These are phyloP conservation scores for Drosophila fulvimacula DNA, from an alignment of 2,888 invertebrate genomes.

Conservation along the genomic window DNA sequence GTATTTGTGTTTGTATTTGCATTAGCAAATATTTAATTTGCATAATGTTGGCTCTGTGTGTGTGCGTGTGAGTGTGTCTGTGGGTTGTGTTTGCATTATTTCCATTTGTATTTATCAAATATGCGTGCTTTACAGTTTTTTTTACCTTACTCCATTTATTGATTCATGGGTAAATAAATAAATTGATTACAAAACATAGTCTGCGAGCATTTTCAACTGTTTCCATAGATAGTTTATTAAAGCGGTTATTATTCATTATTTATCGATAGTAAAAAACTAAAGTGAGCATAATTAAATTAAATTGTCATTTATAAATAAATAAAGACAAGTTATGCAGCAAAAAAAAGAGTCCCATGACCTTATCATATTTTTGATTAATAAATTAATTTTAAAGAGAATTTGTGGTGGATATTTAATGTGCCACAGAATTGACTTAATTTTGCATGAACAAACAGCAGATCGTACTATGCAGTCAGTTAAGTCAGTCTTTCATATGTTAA, in stretches of 20 bases:
- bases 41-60: slow-evolving; percentile 72
- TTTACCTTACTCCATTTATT: slow-evolving; percentile 24
- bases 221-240: slow-evolving; percentile 13
- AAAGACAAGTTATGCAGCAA: background rate
- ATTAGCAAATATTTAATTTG: slow-evolving; percentile 73
- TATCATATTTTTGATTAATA: background rate
- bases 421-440: background rate
- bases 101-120: slow-evolving; percentile 62
- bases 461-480: no score
- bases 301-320: slow-evolving; percentile 21
- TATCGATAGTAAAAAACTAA: slow-evolving; percentile 3
- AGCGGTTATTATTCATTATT: slow-evolving; percentile 18
- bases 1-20: slow-evolving; percentile 42
- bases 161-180: slow-evolving; percentile 34
- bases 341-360: background rate
- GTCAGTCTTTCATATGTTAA: no score
- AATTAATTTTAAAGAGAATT: background rate
- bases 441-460: no score
- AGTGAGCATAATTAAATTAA: slow-evolving; percentile 34
- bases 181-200: slow-evolving; percentile 8
- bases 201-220: background rate
- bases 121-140: slow-evolving; percentile 18
- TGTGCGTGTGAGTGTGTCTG: background rate
- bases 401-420: background rate
- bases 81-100: slow-evolving; percentile 47